Evolutionary conservation across 2,888 invertebrate species (phyloP).

Genomic region (Thyatira batis): DNA sequence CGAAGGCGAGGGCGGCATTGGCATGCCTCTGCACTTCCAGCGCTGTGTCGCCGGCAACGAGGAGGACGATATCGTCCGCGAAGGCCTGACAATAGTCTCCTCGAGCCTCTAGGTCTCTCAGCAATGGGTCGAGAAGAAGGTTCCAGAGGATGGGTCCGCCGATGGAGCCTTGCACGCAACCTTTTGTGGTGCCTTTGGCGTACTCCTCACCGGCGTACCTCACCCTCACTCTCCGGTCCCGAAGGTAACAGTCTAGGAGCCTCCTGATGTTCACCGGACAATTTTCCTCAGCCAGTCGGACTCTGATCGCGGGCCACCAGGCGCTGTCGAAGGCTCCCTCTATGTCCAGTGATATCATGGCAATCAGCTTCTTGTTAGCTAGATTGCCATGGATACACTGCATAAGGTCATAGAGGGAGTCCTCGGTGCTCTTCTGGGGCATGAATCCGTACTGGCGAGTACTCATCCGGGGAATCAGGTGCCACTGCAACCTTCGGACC

Average conservation of each 20-base stretch:
- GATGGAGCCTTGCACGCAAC: conserved; percentile 17
- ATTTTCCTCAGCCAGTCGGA: conserved; percentile 6
- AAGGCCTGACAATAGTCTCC: not conserved
- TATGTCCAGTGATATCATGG: not conserved
- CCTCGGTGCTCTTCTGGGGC: conserved; percentile 5
- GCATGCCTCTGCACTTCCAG: conserved; percentile 6
- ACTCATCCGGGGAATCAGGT: not conserved
- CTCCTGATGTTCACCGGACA: conserved; percentile 2
- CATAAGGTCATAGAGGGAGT: not conserved
- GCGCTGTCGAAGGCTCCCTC: too few species aligned
- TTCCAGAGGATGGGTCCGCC: conserved; percentile 20
- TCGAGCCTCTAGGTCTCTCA: not conserved
- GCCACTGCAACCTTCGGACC: not conserved
- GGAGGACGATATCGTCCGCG: conserved; percentile 11
- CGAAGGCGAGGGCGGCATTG: not conserved
- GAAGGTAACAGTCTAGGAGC: not conserved
- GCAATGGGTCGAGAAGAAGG: conserved; percentile 11
- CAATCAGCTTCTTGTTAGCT: not conserved
- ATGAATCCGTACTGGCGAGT: too few species aligned
- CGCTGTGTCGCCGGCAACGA: conserved; percentile 10
- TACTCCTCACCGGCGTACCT: not conserved
- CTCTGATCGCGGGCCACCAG: not conserved
- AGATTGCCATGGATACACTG: not conserved
- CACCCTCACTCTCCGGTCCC: conserved; percentile 1
- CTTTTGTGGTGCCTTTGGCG: conserved; percentile 8